Evolutionary conservation across 2,797 vertebrate genomes (phyloP).

Genomic region (Sciurus carolinensis): DNA sequence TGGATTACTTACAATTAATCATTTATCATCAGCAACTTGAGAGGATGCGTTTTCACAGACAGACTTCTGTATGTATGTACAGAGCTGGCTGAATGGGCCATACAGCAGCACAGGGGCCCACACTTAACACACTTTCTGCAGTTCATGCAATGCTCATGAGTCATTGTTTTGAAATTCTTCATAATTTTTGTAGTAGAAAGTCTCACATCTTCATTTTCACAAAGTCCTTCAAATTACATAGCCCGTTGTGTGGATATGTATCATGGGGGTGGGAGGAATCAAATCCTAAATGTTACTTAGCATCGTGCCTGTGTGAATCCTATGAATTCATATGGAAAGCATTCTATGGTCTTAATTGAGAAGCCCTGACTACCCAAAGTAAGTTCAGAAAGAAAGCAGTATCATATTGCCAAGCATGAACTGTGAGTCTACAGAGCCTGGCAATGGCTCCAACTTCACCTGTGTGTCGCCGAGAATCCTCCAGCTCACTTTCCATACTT

Average conservation of each 20-base stretch:
- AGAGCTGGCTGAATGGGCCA: not conserved
- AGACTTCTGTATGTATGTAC: not conserved
- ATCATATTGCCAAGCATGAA: not conserved
- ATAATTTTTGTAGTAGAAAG: not conserved
- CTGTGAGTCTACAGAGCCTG: too few species aligned
- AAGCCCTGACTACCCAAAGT: not conserved
- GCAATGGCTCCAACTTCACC: accelerated
- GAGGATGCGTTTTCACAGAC: not conserved
- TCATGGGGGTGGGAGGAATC: accelerated
- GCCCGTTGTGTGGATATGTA: accelerated
- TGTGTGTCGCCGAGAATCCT: not conserved
- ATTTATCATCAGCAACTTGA: not conserved
- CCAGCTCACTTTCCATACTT: too few species aligned
- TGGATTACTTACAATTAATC: not conserved
- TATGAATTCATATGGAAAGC: not conserved
- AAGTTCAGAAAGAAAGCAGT: not conserved
- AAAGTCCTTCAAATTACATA: too few species aligned
- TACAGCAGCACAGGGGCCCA: accelerated
- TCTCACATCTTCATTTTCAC: not conserved
- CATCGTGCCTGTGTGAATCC: not conserved
- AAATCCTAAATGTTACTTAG: not conserved
- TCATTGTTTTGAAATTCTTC: not conserved
- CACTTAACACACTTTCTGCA: accelerated
- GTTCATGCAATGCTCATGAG: not conserved
- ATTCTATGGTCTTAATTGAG: not conserved